Percentiles rank a stretch among this genome's conserved stretches.
Evolutionary conservation across 1,140 invertebrate genomes (phyloP).

Genomic region (Patella vulgata): DNA sequence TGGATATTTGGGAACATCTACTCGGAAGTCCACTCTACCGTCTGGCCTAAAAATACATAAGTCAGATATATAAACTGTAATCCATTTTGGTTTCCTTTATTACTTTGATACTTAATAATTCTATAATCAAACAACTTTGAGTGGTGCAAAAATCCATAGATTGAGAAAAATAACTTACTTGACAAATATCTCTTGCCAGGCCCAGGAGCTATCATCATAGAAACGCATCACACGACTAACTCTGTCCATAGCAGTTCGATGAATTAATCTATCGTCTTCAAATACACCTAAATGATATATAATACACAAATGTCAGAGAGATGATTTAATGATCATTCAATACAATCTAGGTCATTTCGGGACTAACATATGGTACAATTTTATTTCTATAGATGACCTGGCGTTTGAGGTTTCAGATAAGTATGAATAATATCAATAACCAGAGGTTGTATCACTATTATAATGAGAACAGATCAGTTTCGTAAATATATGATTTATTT

Average conservation of each 20-base stretch:
- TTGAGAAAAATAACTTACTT: slow-evolving; percentile 70
- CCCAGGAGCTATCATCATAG: slow-evolving; percentile 90
- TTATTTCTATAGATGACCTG: too few species aligned
- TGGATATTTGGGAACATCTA: slow-evolving; percentile 84
- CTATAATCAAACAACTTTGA: background rate
- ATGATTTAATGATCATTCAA: slow-evolving; percentile 7
- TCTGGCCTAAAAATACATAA: slow-evolving; percentile 53
- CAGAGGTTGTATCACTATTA: too few species aligned
- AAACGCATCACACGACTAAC: slow-evolving; percentile 87
- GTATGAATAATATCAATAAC: too few species aligned
- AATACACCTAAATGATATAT: slow-evolving; percentile 67
- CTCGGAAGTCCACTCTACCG: slow-evolving; percentile 74
- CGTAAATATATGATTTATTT: too few species aligned
- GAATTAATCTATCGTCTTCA: slow-evolving; percentile 75
- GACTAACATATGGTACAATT: too few species aligned
- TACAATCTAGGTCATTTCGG: too few species aligned
- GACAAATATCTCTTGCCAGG: slow-evolving; percentile 94
- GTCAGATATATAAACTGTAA: background rate
- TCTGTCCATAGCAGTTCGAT: slow-evolving; percentile 69
- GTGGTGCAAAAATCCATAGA: slow-evolving; percentile 2
- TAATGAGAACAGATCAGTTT: too few species aligned
- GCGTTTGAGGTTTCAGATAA: background rate
- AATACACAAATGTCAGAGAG: background rate
- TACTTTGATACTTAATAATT: background rate
- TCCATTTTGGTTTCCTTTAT: background rate